Evolutionary conservation across 2,888 invertebrate species (phyloP), one percentile per base, ranked within the genome.

Genomic region (Apamea sordens): DNA sequence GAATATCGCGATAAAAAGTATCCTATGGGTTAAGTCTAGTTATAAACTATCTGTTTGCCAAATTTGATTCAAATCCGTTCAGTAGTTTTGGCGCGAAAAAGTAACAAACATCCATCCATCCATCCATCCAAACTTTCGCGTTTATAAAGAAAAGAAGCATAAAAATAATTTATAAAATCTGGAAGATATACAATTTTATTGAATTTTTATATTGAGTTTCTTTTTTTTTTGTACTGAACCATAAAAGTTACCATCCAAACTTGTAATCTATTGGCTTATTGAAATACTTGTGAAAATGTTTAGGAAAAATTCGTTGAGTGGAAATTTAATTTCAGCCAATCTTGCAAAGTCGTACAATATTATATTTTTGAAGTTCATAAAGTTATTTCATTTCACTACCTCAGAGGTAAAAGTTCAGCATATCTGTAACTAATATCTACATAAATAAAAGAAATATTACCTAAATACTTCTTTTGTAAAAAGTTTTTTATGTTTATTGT

Each of bases 341-440:
- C 86, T 88, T 87, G 77, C 82, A 86, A 88, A 92, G 87, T 91
- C 89, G 87, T 92, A 90, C 89, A 90, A 92, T 92, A 92, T 94
- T 91, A 92, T 92, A 93, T 93, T 92, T 91, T 90, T 85, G 28
- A 91, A 94, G 92, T 94, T 94, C 86, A 81, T 84, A 83, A 94
- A 94, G 94, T 93, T 94, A 94, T 94, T 95, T 94, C 90, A 94
- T 94, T 93, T 93, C 87, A 91, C 89, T 92, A 91, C 90, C 90
- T 90, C 86, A 89, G 90, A 91, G 91, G 93, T 92, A 92, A 92
- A 92, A 92, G 89, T 92, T 93, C 73, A 83, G 77, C 82, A 83
- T 88, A 87, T 89, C 85, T 85, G 84, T 86, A 86, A 89, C 87
- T 90, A 91, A 63, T 10, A 24, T 15, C 88, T 70, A 28, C 21